These are phyloP conservation scores for Sylvia borin DNA, from an alignment of 2,797 vertebrate species.

Conservation along the genomic window DNA sequence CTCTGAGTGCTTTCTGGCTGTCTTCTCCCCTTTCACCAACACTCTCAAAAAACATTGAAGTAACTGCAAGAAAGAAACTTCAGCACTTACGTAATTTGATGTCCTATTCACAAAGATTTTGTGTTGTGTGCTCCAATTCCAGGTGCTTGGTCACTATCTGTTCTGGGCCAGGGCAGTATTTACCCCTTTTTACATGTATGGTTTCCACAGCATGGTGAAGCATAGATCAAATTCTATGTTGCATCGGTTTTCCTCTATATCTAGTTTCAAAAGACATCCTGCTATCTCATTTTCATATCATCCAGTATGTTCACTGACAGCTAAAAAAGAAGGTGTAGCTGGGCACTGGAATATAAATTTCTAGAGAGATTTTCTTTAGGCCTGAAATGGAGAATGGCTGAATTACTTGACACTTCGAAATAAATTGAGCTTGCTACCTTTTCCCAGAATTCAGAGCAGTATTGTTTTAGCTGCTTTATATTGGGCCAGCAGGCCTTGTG, in stretches of 20 bases:
- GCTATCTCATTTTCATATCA: not conserved
- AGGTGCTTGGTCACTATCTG: not conserved
- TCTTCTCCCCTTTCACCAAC: not conserved
- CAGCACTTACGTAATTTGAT: not conserved
- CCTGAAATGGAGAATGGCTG: not conserved
- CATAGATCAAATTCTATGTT: not conserved
- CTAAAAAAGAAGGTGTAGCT: not conserved
- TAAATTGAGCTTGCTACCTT: not conserved
- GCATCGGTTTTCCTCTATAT: not conserved
- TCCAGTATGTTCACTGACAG: not conserved
- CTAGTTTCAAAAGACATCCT: not conserved
- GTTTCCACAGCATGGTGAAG: not conserved
- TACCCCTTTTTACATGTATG: not conserved
- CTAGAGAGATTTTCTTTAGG: not conserved
- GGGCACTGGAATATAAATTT: not conserved
- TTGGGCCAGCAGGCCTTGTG: not conserved
- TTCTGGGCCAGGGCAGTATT: not conserved
- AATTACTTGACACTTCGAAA: not conserved
- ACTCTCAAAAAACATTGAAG: not conserved
- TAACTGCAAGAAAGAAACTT: not conserved
- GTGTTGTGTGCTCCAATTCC: not conserved
- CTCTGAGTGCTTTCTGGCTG: not conserved
- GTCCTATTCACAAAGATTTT: not conserved
- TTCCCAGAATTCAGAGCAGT: not conserved
- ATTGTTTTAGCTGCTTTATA: not conserved